Evolutionary conservation across 2,888 invertebrate genomes (phyloP), one percentile per base, ranked within the genome.

Genomic region (Choreutis nemorana): DNA sequence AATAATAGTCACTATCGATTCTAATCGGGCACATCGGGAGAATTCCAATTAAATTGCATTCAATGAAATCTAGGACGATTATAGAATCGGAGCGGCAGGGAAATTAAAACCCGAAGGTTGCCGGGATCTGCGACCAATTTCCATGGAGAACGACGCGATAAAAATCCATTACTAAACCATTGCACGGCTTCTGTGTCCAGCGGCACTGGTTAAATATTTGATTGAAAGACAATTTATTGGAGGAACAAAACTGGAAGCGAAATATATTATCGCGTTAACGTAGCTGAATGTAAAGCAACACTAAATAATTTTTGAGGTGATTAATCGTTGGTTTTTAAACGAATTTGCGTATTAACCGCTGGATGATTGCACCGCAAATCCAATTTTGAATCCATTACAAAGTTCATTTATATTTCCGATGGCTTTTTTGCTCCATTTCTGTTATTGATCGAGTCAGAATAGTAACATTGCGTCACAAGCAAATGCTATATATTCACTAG

Each of bases 11-110:
- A 52, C 48, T 54, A 56, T 60, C 61, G 52, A 58, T 60, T 60
- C 52, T 52, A 57, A 60, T 58, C 50, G 46, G 50, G 50, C 44
- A 40, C 34, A 47, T 38, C 44, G 42, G 42, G 51, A 53, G 66
- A 63, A 71, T 65, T 70, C 58, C 66, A 66, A 67, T 73, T 71
- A 68, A 71, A 70, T 63, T 63, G 68, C 67, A 65, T 71, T 68
- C 64, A 68, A 63, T 63, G 64, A 67, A 70, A 72, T 70, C 71
- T 68, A 65, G 60, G 51, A 52, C 64, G 64, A 66, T 71, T 72
- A 70, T 68, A 66, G 62, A 70, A 65, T 67, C 55, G 57, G 53
- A 60, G n/a, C 62, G 59, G 61, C 64, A 52, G 61, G 64, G 57
- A 65, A 75, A 77, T 75, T 73, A 72, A 75, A 73, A 64, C 47